A percentile compares a stretch with the other conserved stretches of the same genome.
phyloP scores from a whole-genome alignment of 2,113 vertebrate species.

The Gymnobelideus leadbeateri region DNA sequence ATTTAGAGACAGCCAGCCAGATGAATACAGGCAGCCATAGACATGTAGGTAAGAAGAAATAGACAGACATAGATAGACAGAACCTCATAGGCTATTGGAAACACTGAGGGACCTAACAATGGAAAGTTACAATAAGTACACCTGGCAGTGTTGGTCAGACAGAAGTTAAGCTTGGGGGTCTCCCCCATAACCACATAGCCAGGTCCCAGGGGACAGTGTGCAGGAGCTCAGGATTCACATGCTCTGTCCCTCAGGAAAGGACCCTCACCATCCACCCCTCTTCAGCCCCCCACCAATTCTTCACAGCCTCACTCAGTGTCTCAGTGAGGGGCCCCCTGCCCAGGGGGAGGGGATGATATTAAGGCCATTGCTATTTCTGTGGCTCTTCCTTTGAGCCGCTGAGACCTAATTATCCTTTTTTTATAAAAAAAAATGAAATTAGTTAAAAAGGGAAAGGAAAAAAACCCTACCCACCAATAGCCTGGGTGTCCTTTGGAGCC shows the following conservation, averaged over 20 bases:
- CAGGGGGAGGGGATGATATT: not conserved
- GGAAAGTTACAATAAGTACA: not conserved
- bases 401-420: not conserved
- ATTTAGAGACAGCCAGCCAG: too few relatives aligned
- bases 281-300: not conserved
- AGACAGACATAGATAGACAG: not conserved
- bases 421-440: not conserved
- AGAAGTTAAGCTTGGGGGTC: not conserved
- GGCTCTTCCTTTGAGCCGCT: not conserved
- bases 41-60: not conserved
- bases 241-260: not conserved
- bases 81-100: not conserved
- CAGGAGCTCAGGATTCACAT: not conserved
- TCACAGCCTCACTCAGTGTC: not conserved
- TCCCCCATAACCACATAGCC: not conserved
- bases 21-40: too few relatives aligned
- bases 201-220: not conserved
- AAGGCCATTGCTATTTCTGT: slow-evolving; percentile 1
- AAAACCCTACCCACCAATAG: not conserved
- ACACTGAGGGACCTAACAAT: not conserved
- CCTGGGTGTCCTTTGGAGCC: not conserved
- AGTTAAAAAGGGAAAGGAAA: not conserved
- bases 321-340: not conserved
- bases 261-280: not conserved
- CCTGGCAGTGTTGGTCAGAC: not conserved